Evolutionary conservation across 2,113 vertebrate species (phyloP).

Genomic region (Lepisosteus oculatus): DNA sequence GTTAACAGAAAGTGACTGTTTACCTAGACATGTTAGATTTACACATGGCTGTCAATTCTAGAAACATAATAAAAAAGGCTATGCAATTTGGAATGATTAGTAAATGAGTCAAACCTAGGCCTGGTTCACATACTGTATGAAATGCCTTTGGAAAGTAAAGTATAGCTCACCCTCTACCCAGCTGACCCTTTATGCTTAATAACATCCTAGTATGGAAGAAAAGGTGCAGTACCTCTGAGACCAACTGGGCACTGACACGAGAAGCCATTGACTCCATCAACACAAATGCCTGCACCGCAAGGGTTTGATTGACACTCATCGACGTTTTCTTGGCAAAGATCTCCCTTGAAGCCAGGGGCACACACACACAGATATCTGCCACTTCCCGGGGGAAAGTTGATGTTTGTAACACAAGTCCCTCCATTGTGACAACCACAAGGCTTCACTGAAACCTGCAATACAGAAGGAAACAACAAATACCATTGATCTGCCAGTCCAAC

Average conservation of each 20-base stretch:
- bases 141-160: not conserved
- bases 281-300: conserved; percentile 47
- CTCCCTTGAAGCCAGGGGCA: conserved; percentile 55
- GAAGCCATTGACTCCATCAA: conserved; percentile 35
- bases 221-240: conserved; percentile 46
- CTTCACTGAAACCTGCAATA: conserved; percentile 64
- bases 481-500: no score
- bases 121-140: not conserved
- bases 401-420: conserved; percentile 65
- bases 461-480: not conserved
- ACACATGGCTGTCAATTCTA: no score
- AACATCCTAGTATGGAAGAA: not conserved
- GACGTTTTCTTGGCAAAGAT: conserved; percentile 54
- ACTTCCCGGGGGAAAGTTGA: conserved; percentile 69
- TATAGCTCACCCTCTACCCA: not conserved
- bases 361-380: conserved; percentile 74
- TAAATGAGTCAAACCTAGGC: not conserved
- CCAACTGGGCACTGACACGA: conserved; percentile 60
- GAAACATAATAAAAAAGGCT: no score
- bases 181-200: not conserved
- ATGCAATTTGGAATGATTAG: no score
- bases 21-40: no score
- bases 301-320: conserved; percentile 52
- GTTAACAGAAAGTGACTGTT: no score
- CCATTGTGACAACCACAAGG: conserved; percentile 65